These are phyloP conservation scores for Elachura formosa DNA, from an alignment of 2,113 vertebrate genomes.

Conservation along the genomic window DNA sequence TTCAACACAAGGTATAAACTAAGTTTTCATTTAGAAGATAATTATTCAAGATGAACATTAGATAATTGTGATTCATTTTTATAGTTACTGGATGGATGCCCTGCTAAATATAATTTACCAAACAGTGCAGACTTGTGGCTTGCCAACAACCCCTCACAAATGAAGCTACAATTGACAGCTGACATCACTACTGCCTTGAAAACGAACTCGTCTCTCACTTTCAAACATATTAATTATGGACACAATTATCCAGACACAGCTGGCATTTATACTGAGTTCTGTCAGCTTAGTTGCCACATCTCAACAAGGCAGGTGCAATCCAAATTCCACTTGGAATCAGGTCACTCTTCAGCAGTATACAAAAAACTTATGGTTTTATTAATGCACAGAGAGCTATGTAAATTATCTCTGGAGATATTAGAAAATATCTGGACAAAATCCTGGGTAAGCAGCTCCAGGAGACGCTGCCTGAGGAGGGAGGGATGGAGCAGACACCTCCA, in stretches of 20 bases:
- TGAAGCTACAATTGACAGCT: background rate
- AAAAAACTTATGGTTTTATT: background rate
- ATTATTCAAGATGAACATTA: background rate
- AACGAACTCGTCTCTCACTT: background rate
- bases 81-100: background rate
- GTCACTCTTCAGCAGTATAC: background rate
- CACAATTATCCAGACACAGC: background rate
- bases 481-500: background rate
- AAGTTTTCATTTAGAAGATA: background rate
- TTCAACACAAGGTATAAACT: background rate
- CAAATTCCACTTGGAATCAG: background rate
- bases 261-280: background rate
- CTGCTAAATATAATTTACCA: background rate
- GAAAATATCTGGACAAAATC: background rate
- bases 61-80: background rate
- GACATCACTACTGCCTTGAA: background rate
- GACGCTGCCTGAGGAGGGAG: background rate
- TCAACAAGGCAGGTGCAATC: background rate
- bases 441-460: background rate
- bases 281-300: background rate
- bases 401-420: background rate
- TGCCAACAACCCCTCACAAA: background rate
- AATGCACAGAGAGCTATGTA: background rate
- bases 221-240: background rate
- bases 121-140: background rate